A percentile compares a stretch with the other conserved stretches of the same genome.
Conservation (phyloP, 2,888 invertebrate species). For the Eupithecia dodoneata region DNA sequence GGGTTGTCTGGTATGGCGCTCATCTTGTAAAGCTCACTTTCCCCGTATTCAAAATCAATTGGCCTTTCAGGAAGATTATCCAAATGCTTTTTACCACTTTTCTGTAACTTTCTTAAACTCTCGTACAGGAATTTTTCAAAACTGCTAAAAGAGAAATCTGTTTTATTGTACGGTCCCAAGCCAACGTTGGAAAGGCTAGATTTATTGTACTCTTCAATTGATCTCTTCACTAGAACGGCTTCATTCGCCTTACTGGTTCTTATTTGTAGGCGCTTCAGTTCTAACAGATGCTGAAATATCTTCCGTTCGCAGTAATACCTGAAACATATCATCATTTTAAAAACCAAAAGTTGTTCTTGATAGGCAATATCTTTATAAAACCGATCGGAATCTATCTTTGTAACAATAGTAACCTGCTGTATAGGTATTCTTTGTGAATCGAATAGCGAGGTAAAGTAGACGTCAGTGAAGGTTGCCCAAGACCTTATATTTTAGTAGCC, state of each 20-base stretch:
- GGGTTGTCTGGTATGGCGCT: slow-evolving; percentile 88
- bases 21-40: slow-evolving; percentile 85
- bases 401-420: not conserved
- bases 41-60: slow-evolving; percentile 80
- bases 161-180: slow-evolving; percentile 86
- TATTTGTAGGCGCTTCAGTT: slow-evolving; percentile 95
- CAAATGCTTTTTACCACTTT: slow-evolving; percentile 86
- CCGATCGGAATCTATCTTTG: not conserved
- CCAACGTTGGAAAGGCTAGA: slow-evolving; percentile 88
- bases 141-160: slow-evolving; percentile 88
- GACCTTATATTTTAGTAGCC: not conserved
- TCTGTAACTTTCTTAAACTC: slow-evolving; percentile 90
- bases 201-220: slow-evolving; percentile 92
- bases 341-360: not conserved
- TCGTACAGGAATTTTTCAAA: slow-evolving; percentile 96
- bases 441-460: not conserved
- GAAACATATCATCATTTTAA: slow-evolving; percentile 49
- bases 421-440: not conserved
- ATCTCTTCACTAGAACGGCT: slow-evolving; percentile 92
- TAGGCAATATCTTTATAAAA: not conserved
- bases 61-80: slow-evolving; percentile 85
- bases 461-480: not conserved
- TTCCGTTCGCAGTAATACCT: slow-evolving; percentile 96
- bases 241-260: slow-evolving; percentile 95
- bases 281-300: slow-evolving; percentile 96